Conservation (phyloP, 2,888 invertebrate genomes). For the Ganaspis brasiliensis region DNA sequence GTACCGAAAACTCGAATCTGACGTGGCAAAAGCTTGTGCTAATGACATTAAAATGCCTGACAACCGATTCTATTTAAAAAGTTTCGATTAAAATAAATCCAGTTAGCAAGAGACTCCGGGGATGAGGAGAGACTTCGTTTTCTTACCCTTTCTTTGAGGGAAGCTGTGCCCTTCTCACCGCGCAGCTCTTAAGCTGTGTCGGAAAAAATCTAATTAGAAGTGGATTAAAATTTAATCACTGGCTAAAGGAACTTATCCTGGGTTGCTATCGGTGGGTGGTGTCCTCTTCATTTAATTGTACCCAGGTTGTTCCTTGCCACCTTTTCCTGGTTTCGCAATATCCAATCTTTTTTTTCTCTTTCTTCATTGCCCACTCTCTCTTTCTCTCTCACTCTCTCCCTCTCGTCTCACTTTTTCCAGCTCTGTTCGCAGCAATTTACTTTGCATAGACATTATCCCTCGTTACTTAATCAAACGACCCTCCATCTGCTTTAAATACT, state of each 20-base stretch:
- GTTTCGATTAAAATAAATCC: slow-evolving; percentile 77
- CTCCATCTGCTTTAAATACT: slow-evolving; percentile 57
- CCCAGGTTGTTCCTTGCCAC: slow-evolving; percentile 58
- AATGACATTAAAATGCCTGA: slow-evolving; percentile 75
- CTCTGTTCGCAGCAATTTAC: slow-evolving; percentile 64
- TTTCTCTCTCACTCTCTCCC: slow-evolving; percentile 32
- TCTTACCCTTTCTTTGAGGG: slow-evolving; percentile 50
- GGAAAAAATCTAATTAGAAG: slow-evolving; percentile 77
- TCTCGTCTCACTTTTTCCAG: slow-evolving; percentile 53
- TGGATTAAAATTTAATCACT: slow-evolving; percentile 78
- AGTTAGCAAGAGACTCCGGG: slow-evolving; percentile 65
- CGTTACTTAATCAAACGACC: slow-evolving; percentile 68
- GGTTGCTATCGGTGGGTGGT: slow-evolving; percentile 71
- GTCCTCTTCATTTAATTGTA: slow-evolving; percentile 76
- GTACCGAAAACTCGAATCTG: slow-evolving; percentile 22
- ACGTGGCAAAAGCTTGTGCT: slow-evolving; percentile 58
- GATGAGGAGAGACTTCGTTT: slow-evolving; percentile 47
- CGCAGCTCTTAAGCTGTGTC: slow-evolving; percentile 38
- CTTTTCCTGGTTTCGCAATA: slow-evolving; percentile 45
- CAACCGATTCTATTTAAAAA: slow-evolving; percentile 76
- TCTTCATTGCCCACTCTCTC: slow-evolving; percentile 15
- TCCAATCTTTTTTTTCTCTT: slow-evolving; percentile 48
- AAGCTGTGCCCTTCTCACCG: not conserved
- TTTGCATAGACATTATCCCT: slow-evolving; percentile 69
- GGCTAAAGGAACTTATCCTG: slow-evolving; percentile 74